Conservation (phyloP, 2,797 vertebrate genomes). For the Oryzias sinensis region DNA sequence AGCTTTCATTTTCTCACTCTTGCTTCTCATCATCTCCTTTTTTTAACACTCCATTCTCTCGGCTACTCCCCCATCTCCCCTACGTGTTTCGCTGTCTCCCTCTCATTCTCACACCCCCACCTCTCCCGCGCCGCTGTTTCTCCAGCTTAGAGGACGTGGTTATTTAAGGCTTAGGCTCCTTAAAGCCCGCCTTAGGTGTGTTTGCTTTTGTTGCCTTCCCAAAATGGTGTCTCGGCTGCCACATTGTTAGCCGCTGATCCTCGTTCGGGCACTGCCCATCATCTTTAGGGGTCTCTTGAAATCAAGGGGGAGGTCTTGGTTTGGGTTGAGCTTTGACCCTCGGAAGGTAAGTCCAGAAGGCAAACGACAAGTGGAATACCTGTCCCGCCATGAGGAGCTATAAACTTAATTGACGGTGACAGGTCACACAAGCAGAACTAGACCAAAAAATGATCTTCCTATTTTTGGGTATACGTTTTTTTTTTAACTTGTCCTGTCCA, state of each 20-base stretch:
- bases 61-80: conserved; percentile 35
- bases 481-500: too few species aligned
- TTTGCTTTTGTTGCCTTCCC: conserved; percentile 71
- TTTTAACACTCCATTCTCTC: conserved; percentile 46
- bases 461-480: too few species aligned
- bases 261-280: conserved; percentile 51
- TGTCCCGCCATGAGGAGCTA: conserved; percentile 17
- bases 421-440: too few species aligned
- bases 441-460: too few species aligned
- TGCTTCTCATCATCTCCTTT: conserved; percentile 45
- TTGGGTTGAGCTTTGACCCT: conserved; percentile 8
- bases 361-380: conserved; percentile 21
- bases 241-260: conserved; percentile 62
- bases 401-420: background rate
- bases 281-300: conserved; percentile 45
- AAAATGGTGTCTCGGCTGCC: conserved; percentile 53
- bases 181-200: conserved; percentile 69
- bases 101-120: conserved; percentile 19
- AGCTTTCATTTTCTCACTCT: conserved; percentile 26
- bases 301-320: conserved; percentile 34
- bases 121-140: conserved; percentile 34
- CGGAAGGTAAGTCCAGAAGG: background rate
- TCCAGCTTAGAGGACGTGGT: conserved; percentile 59
- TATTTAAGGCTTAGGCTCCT: conserved; percentile 73
- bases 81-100: conserved; percentile 9